Evolutionary conservation across 2,113 vertebrate genomes (phyloP).

Genomic region (Campylorhamphus procurvoides): DNA sequence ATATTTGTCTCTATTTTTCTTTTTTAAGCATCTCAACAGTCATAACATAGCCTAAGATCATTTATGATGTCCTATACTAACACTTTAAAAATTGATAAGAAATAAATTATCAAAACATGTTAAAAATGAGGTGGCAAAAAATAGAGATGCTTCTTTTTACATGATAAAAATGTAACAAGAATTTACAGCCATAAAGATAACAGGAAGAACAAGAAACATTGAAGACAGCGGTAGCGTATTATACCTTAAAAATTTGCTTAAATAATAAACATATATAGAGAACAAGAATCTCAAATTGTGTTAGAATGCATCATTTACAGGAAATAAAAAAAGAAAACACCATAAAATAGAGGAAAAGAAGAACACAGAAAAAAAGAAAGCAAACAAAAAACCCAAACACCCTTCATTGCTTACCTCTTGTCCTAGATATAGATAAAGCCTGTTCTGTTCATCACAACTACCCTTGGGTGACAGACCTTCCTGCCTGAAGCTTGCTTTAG

Average conservation of each 20-base stretch:
- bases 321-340: not conserved
- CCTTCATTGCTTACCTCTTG: not conserved
- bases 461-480: not conserved
- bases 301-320: not conserved
- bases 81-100: not conserved
- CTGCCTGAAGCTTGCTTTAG: not conserved
- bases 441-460: not conserved
- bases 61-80: not conserved
- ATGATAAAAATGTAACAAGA: not conserved
- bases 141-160: not conserved
- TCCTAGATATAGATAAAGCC: not conserved
- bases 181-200: not conserved
- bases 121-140: not conserved
- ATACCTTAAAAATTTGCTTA: not conserved
- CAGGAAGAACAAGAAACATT: not conserved
- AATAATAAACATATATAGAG: not conserved
- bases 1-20: not conserved
- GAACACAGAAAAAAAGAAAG: not conserved
- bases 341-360: not conserved
- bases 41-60: not conserved
- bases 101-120: not conserved
- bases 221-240: not conserved
- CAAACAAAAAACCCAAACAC: rapidly evolving
- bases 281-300: not conserved
- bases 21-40: not conserved